Evolutionary conservation across 2,113 vertebrate genomes (phyloP).

Genomic region (Odontesthes bonariensis): DNA sequence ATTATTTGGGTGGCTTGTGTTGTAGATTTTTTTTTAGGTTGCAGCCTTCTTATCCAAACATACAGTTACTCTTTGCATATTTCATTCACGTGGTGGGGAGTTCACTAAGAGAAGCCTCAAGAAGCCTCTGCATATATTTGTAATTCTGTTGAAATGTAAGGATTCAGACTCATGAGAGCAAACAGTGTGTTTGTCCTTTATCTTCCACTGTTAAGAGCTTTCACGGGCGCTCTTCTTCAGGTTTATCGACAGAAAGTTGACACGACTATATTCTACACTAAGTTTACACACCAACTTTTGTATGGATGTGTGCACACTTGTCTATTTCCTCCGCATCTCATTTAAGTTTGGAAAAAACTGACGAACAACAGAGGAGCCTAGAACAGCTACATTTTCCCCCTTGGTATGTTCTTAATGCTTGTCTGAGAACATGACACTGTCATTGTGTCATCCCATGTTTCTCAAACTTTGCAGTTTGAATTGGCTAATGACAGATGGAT

Average conservation of each 20-base stretch:
- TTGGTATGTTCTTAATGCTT: constrained; percentile 19
- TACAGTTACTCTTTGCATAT: constrained; percentile 27
- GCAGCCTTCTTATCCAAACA: constrained; percentile 19
- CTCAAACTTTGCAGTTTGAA: constrained; percentile 33
- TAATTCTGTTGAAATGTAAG: constrained; percentile 10
- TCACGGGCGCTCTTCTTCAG: background rate
- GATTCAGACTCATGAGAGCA: constrained; percentile 4
- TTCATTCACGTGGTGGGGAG: constrained; percentile 21
- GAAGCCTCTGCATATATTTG: background rate
- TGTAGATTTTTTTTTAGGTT: background rate
- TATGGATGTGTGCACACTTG: background rate
- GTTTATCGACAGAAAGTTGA: constrained; percentile 8
- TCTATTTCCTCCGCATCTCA: constrained; percentile 37
- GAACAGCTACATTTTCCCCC: constrained; percentile 4
- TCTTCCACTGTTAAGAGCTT: background rate
- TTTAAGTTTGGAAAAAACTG: constrained; percentile 43
- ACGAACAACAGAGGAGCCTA: constrained; percentile 23
- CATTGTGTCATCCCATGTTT: constrained; percentile 50
- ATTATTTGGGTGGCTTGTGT: constrained; percentile 5
- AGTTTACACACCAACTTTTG: background rate
- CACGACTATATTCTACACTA: background rate
- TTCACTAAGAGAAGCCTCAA: constrained; percentile 16
- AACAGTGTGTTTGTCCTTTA: background rate
- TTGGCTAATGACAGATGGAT: constrained; percentile 35
- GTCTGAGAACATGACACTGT: constrained; percentile 25